Conservation (phyloP, 2,113 vertebrate species). For the Mugil cephalus region DNA sequence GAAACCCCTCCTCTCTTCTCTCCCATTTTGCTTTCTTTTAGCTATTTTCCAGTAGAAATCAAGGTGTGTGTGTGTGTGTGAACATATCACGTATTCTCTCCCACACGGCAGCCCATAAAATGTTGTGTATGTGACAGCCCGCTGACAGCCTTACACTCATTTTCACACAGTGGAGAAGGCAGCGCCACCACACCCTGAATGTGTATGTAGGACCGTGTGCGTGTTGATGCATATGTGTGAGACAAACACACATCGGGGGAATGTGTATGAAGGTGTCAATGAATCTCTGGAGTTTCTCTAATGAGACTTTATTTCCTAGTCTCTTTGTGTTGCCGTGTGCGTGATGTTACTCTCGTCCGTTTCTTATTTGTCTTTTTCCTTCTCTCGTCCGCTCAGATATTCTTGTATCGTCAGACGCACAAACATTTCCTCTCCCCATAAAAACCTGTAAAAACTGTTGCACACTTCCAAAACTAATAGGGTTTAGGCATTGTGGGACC, state of each 20-base stretch:
- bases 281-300: slow-evolving; percentile 54
- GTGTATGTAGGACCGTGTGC: slow-evolving; percentile 30
- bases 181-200: slow-evolving; percentile 57
- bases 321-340: slow-evolving; percentile 49
- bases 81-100: slow-evolving; percentile 58
- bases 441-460: slow-evolving; percentile 59
- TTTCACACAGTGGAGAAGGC: slow-evolving; percentile 73
- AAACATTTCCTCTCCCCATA: slow-evolving; percentile 74
- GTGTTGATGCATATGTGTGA: slow-evolving; percentile 6
- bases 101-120: slow-evolving; percentile 64
- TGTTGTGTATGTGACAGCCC: slow-evolving; percentile 63
- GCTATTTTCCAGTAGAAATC: slow-evolving; percentile 40
- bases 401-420: slow-evolving; percentile 61
- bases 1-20: background rate
- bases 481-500: slow-evolving; percentile 67
- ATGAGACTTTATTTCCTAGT: slow-evolving; percentile 54
- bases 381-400: slow-evolving; percentile 48
- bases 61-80: background rate
- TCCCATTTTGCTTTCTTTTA: slow-evolving; percentile 20
- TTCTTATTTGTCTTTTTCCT: slow-evolving; percentile 53
- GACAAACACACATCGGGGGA: slow-evolving; percentile 1
- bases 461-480: slow-evolving; percentile 76
- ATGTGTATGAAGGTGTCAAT: slow-evolving; percentile 49
- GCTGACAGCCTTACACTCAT: slow-evolving; percentile 73
- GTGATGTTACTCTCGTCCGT: slow-evolving; percentile 41